Evolutionary conservation across 2,888 invertebrate species (phyloP), one percentile per base, ranked within the genome.

Genomic region (Sesia bembeciformis): DNA sequence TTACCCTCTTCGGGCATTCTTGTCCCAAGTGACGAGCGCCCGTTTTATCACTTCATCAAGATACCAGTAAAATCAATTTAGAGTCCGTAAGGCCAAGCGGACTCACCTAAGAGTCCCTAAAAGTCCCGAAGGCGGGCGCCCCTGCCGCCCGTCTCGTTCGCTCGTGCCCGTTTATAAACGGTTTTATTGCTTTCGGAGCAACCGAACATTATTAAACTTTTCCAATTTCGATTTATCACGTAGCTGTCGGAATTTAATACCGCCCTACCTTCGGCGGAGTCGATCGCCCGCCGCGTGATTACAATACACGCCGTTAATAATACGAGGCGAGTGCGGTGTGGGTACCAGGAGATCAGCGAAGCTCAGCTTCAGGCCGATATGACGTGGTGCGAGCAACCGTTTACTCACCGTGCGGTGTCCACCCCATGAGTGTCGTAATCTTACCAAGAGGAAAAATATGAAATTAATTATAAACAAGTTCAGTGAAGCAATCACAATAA

Each of bases 141-240:
- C 85, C 84, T 77, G 82, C 78, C 77, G 74, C 82, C 82, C 85
- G 87, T 85, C 84, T 86, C 86, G 85, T 83, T 85, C 85, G 84
- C 88, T 82, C 84, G 83, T 79, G 85, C 88, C 88, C 89, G 87
- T 87, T 88, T 90, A 87, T 89, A 89, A 90, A 89, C 89, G 89
- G 85, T 90, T 90, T 90, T 90, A 89, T 90, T 89, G 90, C 89
- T 87, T 88, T 88, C 87, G 88, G 88, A 88, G 89, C 88, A 88
- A 88, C 88, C 88, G 89, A 89, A 89, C 90, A 89, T 90, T 90
- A 90, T 90, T 90, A 90, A 90, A 90, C 89, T 90, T 90, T 90
- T 89, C 90, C 89, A 90, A 90, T 90, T 90, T 89, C 89, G 89
- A 89, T 89, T 90, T 89, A 89, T 89, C 89, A 89, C 89, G 89